Base-by-base conservation (phyloP, 2,113 vertebrate species). In the Planiliza haematocheilus region DNA sequence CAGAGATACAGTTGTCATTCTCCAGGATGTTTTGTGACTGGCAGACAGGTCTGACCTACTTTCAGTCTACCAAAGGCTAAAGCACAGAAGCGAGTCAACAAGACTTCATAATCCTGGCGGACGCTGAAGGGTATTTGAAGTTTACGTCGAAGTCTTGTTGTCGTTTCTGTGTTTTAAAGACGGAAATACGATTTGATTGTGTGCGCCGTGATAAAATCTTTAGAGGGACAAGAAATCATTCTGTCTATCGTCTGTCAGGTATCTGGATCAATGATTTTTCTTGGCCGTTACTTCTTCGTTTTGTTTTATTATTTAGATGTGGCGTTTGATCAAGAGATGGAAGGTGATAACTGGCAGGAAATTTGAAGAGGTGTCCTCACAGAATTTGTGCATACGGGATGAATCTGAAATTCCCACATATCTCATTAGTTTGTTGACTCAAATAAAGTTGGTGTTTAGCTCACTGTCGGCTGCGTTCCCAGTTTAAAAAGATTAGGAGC, bases 41-140 rank as follows among this genome's bases (percentile, higher is more conserved):
- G 84, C 87, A 88, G 84, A 85, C 86, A 70, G 78, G 75, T 84
- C 83, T 88, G 90, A 91, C 89, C 89, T 65, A 91, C 42, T 87
- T 91, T 83, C 50, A 36, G 38, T 74, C 61, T 36, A 76, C 81
- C 75, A 73, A 81, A 58, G 83, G 83, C 83, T 61, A 70, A 77
- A 81, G 64, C 73, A 10, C 8, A 69, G 63, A 85, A 82, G 68
- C 64, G 4, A 77, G 68, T 60, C 69, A 56, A 73, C 81, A 52
- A 83, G 71, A 79, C 75, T 77, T 86, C 58, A 66, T 77, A 74
- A 78, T 83, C 67, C 67, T 46, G 58, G 11, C 43, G 38, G 24
- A 65, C 20, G 58, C 76, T 41, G 39, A 82, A 64, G 77, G 72
- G 64, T 64, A 24, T 17, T 8, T 42, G 59, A 74, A 75, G 81